These are phyloP conservation scores for Galago senegalensis DNA, from an alignment of 2,797 vertebrate species.

Conservation along the genomic window DNA sequence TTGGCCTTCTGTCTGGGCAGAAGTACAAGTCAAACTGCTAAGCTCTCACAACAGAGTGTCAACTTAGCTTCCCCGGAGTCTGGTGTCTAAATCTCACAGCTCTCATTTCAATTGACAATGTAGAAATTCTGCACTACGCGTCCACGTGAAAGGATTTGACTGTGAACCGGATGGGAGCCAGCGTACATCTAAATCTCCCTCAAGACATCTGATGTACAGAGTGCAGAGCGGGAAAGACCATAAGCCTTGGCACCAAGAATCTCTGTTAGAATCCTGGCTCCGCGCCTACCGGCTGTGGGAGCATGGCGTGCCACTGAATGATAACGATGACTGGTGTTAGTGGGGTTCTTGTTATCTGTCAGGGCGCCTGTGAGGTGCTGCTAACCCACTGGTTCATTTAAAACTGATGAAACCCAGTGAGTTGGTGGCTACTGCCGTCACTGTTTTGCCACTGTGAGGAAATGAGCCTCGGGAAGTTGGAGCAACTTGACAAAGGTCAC, in stretches of 20 bases:
- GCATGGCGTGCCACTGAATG: neutral
- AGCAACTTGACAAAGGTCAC: neutral
- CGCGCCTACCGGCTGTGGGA: constrained; percentile 25
- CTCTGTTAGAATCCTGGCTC: constrained; percentile 45
- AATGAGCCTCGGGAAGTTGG: neutral
- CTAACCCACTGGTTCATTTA: constrained; percentile 49
- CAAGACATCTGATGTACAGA: constrained; percentile 55
- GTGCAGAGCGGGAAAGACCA: constrained; percentile 34
- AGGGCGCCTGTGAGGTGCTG: neutral
- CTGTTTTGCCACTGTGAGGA: neutral
- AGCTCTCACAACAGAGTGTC: constrained; percentile 61
- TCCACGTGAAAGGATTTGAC: constrained; percentile 64
- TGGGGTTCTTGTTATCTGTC: neutral
- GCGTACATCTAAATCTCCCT: constrained; percentile 67
- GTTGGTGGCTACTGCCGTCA: neutral
- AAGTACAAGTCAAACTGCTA: constrained; percentile 51
- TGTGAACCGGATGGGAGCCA: constrained; percentile 68
- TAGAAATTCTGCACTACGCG: constrained; percentile 49
- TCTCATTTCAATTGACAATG: constrained; percentile 54
- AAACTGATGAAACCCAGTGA: neutral
- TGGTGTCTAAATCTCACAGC: constrained; percentile 57
- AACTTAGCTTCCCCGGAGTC: constrained; percentile 50
- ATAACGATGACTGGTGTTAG: constrained; percentile 53
- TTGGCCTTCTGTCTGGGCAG: constrained; percentile 63
- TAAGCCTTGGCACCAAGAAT: constrained; percentile 14